Evolutionary conservation across 2,797 vertebrate species (phyloP).

Genomic region (Chanos chanos): DNA sequence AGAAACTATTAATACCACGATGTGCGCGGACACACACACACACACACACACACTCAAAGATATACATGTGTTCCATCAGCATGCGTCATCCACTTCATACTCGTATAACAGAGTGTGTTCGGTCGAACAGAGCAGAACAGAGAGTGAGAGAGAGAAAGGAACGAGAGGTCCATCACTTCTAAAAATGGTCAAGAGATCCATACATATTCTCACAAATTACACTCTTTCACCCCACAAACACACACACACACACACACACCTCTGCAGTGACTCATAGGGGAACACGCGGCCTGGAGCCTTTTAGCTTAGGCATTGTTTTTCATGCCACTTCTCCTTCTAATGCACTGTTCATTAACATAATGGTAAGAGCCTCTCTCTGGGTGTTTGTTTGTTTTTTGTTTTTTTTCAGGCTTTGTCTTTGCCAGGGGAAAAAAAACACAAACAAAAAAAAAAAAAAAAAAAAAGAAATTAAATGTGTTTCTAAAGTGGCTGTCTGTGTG

Average conservation of each 20-base stretch:
- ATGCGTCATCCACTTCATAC: too few species aligned
- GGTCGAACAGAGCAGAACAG: neutral
- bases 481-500: neutral
- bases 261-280: neutral
- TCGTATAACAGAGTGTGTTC: too few species aligned
- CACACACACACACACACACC: neutral
- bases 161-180: constrained; percentile 18
- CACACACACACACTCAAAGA: neutral
- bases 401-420: constrained; percentile 7
- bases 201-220: constrained; percentile 12
- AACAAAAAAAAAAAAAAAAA: neutral
- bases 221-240: neutral
- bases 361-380: constrained; percentile 18
- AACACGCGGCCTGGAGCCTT: constrained; percentile 3
- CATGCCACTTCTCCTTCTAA: constrained; percentile 11
- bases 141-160: neutral
- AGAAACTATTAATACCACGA: too few species aligned
- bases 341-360: constrained; percentile 33
- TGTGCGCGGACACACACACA: neutral
- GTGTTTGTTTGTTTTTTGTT: constrained; percentile 29
- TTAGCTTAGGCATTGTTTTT: neutral
- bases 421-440: constrained; percentile 19
- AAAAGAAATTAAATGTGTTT: neutral
- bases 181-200: neutral
- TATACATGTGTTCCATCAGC: too few species aligned